A percentile compares a stretch with the other conserved stretches of the same genome.
phyloP scores from a whole-genome alignment of 2,113 vertebrate species.

The Mobula birostris region DNA sequence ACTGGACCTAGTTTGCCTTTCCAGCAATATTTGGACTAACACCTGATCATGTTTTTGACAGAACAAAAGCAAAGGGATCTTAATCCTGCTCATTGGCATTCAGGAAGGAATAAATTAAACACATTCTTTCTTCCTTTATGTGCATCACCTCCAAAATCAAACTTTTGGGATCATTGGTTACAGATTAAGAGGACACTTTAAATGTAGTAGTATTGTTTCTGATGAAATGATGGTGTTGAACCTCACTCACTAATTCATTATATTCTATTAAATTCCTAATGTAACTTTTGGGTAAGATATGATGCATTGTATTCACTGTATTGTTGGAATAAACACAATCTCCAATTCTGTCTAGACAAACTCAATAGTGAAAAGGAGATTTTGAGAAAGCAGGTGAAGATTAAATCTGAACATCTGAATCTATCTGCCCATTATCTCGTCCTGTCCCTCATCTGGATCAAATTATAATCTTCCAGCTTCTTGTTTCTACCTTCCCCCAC shows the following conservation, averaged over 20 bases:
- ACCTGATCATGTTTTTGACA: not conserved
- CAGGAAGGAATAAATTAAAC: not conserved
- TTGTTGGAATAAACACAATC: too few species aligned
- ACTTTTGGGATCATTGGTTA: not conserved
- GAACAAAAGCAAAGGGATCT: not conserved
- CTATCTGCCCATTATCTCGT: too few species aligned
- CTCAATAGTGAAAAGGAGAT: not conserved
- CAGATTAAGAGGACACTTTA: not conserved
- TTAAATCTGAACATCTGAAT: too few species aligned
- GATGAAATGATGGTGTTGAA: not conserved
- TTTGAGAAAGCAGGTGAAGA: not conserved
- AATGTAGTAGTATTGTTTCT: not conserved
- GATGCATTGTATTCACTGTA: not conserved
- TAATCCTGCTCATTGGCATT: not conserved
- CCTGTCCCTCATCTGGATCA: too few species aligned
- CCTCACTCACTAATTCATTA: not conserved
- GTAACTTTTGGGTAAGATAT: not conserved
- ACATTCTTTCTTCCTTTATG: not conserved
- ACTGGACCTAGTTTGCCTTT: not conserved
- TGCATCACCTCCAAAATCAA: not conserved
- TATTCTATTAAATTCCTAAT: not conserved
- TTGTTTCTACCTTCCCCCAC: too few species aligned
- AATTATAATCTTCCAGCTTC: too few species aligned
- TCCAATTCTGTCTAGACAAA: not conserved
- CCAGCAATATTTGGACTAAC: not conserved